Conservation (phyloP, 2,888 invertebrate species). For the Anoplius nigerrimus region DNA sequence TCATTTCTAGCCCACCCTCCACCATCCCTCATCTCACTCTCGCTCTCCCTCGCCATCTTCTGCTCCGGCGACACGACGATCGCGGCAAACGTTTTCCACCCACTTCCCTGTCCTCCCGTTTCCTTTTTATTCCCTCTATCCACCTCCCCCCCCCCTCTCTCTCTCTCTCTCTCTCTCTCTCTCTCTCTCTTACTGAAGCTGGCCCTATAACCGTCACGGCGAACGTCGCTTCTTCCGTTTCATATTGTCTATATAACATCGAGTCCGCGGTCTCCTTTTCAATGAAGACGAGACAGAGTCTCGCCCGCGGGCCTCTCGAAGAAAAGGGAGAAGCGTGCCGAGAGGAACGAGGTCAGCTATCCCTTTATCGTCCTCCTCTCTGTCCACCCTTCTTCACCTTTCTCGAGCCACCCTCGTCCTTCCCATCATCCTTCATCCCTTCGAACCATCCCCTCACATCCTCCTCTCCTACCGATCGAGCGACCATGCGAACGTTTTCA, state of each 20-base stretch:
- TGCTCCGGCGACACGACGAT: conserved; percentile 7
- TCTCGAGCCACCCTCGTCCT: no score
- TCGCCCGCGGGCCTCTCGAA: conserved; percentile 8
- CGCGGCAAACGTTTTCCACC: conserved; percentile 44
- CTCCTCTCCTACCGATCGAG: not conserved
- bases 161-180: not conserved
- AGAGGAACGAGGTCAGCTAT: conserved; percentile 16
- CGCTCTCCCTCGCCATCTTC: conserved; percentile 8
- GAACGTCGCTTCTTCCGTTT: conserved; percentile 40
- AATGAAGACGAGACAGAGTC: conserved; percentile 3
- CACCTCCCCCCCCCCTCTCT: not conserved
- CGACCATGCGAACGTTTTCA: no score
- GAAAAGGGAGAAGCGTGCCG: conserved; percentile 9
- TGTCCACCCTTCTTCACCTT: no score
- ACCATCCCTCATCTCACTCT: not conserved
- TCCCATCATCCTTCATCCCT: no score
- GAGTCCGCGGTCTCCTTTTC: conserved; percentile 1
- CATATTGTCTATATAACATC: conserved; percentile 36
- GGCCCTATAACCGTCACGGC: conserved; percentile 27
- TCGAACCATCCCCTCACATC: not conserved
- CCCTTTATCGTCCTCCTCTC: no score
- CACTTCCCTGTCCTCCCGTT: conserved; percentile 27
- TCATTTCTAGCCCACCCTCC: not conserved
- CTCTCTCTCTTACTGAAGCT: no score
- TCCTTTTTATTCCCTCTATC: conserved; percentile 9